phyloP scores from a whole-genome alignment of 2,888 invertebrate species.

The Euzetes globulus region DNA sequence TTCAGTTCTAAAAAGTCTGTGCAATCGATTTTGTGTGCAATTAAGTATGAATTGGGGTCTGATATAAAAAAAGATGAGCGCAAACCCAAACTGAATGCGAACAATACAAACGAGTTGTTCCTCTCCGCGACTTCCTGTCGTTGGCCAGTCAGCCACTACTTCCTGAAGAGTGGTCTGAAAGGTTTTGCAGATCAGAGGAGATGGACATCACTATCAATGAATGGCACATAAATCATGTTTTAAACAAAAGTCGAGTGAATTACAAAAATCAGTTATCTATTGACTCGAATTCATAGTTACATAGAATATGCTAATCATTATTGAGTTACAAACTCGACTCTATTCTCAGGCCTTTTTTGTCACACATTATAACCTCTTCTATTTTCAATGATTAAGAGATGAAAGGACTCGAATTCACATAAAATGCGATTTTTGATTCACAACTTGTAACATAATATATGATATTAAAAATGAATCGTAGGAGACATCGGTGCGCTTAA shows the following conservation, averaged over 20 bases:
- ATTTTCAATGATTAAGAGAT: background rate
- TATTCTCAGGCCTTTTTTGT: background rate
- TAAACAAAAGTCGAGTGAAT: constrained; percentile 6
- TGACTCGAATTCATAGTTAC: background rate
- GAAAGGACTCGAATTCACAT: background rate
- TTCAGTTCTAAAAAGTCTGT: background rate
- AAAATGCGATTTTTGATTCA: background rate
- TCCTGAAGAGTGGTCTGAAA: constrained; percentile 12
- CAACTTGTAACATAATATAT: background rate
- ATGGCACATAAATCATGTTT: constrained; percentile 25
- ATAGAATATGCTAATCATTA: background rate
- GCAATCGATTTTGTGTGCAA: constrained; percentile 13
- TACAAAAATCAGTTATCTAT: background rate
- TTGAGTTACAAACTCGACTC: background rate
- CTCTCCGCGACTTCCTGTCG: constrained; percentile 27
- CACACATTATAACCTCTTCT: background rate
- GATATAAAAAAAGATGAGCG: constrained; percentile 12
- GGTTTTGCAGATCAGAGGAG: constrained; percentile 26
- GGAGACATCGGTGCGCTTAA: background rate
- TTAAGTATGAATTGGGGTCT: constrained; percentile 22
- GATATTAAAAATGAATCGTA: constrained; percentile 2
- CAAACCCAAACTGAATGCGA: background rate
- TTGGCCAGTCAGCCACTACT: constrained; percentile 27
- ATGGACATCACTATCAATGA: constrained; percentile 8
- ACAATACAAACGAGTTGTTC: constrained; percentile 23